Percentiles rank a stretch among this genome's conserved stretches.
phyloP scores from a whole-genome alignment of 2,113 vertebrate genomes.

The Channa argus region DNA sequence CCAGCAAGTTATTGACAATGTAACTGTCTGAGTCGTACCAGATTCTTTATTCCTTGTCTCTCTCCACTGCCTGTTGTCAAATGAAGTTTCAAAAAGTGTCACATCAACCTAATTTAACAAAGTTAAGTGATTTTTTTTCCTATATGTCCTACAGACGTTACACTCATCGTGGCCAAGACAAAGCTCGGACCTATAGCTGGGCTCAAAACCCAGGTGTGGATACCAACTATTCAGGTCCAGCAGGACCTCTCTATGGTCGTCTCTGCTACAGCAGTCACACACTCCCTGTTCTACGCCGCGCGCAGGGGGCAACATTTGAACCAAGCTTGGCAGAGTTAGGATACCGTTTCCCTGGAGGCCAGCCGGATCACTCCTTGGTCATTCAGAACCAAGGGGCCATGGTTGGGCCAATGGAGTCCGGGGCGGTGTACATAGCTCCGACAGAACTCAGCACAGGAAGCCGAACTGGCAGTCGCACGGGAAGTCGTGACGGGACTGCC shows the following conservation, averaged over 20 bases:
- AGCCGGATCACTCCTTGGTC: slow-evolving; percentile 80
- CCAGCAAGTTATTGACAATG: too few species aligned
- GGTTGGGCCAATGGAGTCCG: slow-evolving; percentile 75
- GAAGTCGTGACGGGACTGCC: slow-evolving; percentile 70
- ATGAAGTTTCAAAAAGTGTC: background rate
- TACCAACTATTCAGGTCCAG: slow-evolving; percentile 69
- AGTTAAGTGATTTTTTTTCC: background rate
- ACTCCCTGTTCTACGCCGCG: slow-evolving; percentile 81
- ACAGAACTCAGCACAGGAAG: slow-evolving; percentile 70
- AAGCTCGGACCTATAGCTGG: slow-evolving; percentile 81
- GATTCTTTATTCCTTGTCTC: background rate
- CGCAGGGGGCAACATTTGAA: slow-evolving; percentile 76
- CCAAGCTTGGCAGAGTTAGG: slow-evolving; percentile 78
- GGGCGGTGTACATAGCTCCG: slow-evolving; percentile 66
- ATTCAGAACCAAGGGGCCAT: slow-evolving; percentile 83
- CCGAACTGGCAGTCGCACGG: slow-evolving; percentile 61
- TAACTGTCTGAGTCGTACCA: too few species aligned
- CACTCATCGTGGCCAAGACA: slow-evolving; percentile 77
- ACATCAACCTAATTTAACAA: accelerated
- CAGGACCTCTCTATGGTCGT: slow-evolving; percentile 79
- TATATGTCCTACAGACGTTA: slow-evolving; percentile 76
- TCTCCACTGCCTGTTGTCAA: background rate
- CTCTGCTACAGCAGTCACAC: slow-evolving; percentile 86
- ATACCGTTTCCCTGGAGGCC: slow-evolving; percentile 72
- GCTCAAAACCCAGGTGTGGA: slow-evolving; percentile 76